Evolutionary conservation across 1,140 invertebrate genomes (phyloP).

Genomic region (Belonocnema kinseyi): DNA sequence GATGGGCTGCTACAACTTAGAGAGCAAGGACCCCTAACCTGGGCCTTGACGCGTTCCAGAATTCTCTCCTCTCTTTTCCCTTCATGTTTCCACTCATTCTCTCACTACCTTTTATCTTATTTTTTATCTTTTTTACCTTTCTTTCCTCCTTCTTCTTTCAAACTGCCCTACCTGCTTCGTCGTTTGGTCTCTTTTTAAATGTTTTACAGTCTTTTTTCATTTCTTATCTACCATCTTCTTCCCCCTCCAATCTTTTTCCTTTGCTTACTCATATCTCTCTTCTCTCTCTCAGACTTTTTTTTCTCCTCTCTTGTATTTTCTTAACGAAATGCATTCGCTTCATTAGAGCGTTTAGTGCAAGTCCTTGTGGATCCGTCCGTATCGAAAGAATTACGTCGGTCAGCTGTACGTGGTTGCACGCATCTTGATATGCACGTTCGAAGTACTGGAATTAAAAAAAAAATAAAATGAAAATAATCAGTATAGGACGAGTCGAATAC

Average conservation of each 20-base stretch:
- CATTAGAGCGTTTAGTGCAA: conserved; percentile 23
- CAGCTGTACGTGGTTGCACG: conserved; percentile 27
- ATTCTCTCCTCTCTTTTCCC: background rate
- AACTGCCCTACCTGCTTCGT: background rate
- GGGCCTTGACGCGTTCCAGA: conserved; percentile 19
- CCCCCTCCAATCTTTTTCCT: background rate
- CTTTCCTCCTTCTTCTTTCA: background rate
- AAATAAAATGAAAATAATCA: background rate
- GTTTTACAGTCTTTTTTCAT: conserved; percentile 15
- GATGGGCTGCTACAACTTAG: background rate
- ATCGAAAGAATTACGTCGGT: conserved; percentile 29
- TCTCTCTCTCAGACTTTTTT: background rate
- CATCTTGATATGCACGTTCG: conserved; percentile 6
- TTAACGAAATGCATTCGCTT: conserved; percentile 23
- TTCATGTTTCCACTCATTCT: conserved; percentile 9
- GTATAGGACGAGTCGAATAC: background rate
- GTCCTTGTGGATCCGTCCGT: background rate
- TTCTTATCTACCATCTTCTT: background rate
- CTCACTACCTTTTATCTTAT: background rate
- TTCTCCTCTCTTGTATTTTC: background rate
- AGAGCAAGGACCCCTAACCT: conserved; percentile 7
- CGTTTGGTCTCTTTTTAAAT: conserved; percentile 21
- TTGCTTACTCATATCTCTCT: background rate
- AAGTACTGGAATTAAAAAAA: conserved; percentile 3
- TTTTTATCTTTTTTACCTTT: background rate